Evolutionary conservation across 2,113 vertebrate genomes (phyloP).

Genomic region (Capreolus pygargus): DNA sequence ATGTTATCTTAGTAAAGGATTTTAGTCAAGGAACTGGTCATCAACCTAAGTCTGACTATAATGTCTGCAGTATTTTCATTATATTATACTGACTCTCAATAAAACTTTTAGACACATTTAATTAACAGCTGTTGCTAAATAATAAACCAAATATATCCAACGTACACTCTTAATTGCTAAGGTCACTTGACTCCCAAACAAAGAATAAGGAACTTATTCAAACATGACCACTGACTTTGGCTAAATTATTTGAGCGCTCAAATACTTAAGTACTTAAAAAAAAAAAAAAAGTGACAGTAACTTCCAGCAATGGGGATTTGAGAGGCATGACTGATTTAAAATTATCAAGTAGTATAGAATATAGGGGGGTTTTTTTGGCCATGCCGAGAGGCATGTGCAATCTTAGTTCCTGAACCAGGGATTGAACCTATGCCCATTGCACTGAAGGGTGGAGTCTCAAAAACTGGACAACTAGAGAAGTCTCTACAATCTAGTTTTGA

Average conservation of each 20-base stretch:
- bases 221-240: background rate
- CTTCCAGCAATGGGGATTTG: background rate
- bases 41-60: background rate
- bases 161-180: slow-evolving; percentile 14
- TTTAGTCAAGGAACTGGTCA: background rate
- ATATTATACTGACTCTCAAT: background rate
- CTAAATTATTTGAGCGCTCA: background rate
- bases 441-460: background rate
- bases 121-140: background rate
- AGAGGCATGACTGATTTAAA: background rate
- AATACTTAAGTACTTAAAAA: background rate
- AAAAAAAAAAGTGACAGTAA: slow-evolving; percentile 1
- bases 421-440: background rate
- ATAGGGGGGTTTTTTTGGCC: background rate
- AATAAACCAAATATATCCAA: slow-evolving; percentile 29
- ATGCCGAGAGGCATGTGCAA: background rate
- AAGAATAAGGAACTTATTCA: background rate
- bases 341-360: background rate
- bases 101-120: background rate
- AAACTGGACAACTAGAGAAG: background rate
- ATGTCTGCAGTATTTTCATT: background rate
- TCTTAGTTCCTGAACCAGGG: background rate
- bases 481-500: background rate
- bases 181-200: background rate
- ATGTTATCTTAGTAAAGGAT: background rate